phyloP scores from a whole-genome alignment of 2,888 invertebrate species.

The Hipparchia semele region DNA sequence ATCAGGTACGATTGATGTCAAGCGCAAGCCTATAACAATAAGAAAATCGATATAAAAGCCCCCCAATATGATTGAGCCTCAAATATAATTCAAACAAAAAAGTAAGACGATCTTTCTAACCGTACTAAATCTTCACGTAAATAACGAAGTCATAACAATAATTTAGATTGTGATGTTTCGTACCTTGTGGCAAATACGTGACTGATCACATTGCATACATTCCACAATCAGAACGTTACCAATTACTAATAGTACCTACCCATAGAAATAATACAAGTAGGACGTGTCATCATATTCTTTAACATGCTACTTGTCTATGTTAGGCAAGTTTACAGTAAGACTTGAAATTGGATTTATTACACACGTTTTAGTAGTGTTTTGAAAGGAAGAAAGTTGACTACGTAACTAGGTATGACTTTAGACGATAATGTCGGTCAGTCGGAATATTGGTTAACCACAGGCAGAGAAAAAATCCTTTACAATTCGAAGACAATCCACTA shows the following conservation, averaged over 20 bases:
- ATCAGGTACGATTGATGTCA: no score
- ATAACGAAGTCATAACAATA: background rate
- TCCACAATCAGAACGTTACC: background rate
- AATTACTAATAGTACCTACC: background rate
- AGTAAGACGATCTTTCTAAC: no score
- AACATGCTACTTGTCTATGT: background rate
- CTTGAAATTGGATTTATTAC: background rate
- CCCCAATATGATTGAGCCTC: no score
- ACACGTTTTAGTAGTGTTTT: background rate
- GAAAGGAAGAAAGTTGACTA: background rate
- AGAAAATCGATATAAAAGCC: no score
- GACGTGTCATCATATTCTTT: background rate
- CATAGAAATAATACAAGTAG: background rate
- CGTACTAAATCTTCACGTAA: background rate
- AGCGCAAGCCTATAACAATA: no score
- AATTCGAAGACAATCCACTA: no score
- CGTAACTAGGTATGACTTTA: no score
- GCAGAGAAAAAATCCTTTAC: no score
- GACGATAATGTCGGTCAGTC: no score
- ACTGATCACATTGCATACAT: background rate
- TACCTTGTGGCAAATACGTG: background rate
- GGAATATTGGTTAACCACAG: no score
- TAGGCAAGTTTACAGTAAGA: background rate
- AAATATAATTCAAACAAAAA: no score
- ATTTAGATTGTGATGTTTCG: background rate